These are phyloP conservation scores for Aleiodes testaceus DNA, from an alignment of 2,888 invertebrate genomes.

Conservation along the genomic window DNA sequence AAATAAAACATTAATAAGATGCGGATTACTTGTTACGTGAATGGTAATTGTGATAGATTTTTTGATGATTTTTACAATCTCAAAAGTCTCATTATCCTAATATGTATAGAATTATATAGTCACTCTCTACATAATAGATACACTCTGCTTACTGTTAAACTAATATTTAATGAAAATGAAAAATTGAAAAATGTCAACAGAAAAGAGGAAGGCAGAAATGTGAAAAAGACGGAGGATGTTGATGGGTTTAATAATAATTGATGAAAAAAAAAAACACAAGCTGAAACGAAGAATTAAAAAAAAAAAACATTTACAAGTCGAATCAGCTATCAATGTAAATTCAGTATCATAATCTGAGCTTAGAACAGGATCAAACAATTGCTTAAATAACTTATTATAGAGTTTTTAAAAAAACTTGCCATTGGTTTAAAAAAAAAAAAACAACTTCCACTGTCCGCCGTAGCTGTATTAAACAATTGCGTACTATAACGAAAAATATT, in stretches of 20 bases:
- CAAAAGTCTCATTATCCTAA: constrained; percentile 75
- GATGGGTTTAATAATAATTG: constrained; percentile 22
- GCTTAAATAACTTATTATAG: constrained; percentile 42
- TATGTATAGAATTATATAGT: constrained; percentile 73
- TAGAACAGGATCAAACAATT: constrained; percentile 53
- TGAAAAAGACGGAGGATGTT: constrained; percentile 22
- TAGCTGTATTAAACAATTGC: constrained; percentile 39
- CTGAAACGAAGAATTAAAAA: constrained; percentile 33
- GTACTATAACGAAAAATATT: constrained; percentile 25
- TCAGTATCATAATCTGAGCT: constrained; percentile 52
- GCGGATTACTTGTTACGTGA: constrained; percentile 71
- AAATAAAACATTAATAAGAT: constrained; percentile 42
- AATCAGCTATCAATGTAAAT: constrained; percentile 43
- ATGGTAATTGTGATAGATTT: constrained; percentile 79
- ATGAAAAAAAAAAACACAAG: constrained; percentile 47
- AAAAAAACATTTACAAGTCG: constrained; percentile 36
- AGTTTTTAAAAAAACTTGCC: constrained; percentile 45
- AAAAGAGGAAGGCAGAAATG: not conserved
- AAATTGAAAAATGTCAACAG: not conserved
- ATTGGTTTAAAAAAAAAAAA: constrained; percentile 34
- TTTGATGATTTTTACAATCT: constrained; percentile 82
- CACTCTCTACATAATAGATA: constrained; percentile 73
- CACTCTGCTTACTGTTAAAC: constrained; percentile 79
- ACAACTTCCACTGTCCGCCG: constrained; percentile 47
- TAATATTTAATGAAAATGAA: constrained; percentile 61